phyloP scores from a whole-genome alignment of 2,888 invertebrate genomes.

The Plebejus melissa region DNA sequence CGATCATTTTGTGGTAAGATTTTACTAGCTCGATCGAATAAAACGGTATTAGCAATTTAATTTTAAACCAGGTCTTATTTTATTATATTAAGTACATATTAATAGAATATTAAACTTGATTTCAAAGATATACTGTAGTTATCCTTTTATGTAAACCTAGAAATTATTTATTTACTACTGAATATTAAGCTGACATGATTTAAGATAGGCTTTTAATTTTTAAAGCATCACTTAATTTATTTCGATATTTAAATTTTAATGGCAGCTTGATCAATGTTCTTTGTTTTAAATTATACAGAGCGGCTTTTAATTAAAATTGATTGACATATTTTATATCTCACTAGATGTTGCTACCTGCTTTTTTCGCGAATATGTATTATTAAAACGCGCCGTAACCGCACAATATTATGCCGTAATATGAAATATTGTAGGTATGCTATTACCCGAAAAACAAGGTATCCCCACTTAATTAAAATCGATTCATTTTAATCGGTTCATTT shows the following conservation, averaged over 20 bases:
- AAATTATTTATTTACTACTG: too few species aligned
- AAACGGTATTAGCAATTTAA: not conserved
- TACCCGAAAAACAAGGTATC: too few species aligned
- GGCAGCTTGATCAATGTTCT: not conserved
- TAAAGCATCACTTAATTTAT: not conserved
- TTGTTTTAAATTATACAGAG: not conserved
- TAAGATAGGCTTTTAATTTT: not conserved
- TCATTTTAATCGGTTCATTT: too few species aligned
- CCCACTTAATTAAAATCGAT: too few species aligned
- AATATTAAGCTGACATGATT: not conserved
- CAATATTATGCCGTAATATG: too few species aligned
- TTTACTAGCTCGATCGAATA: not conserved
- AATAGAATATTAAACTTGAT: too few species aligned
- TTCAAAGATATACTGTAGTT: too few species aligned
- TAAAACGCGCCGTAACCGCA: too few species aligned
- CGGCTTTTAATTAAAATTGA: not conserved
- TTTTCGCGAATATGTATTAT: too few species aligned
- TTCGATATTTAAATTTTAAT: constrained; percentile 13
- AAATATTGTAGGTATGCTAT: too few species aligned
- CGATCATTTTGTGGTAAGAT: not conserved
- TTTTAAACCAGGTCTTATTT: not conserved
- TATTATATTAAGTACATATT: too few species aligned
- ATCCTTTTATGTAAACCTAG: too few species aligned
- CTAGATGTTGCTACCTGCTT: not conserved
- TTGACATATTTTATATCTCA: not conserved